phyloP scores from a whole-genome alignment of 2,113 vertebrate genomes.

The Arvicanthis niloticus region DNA sequence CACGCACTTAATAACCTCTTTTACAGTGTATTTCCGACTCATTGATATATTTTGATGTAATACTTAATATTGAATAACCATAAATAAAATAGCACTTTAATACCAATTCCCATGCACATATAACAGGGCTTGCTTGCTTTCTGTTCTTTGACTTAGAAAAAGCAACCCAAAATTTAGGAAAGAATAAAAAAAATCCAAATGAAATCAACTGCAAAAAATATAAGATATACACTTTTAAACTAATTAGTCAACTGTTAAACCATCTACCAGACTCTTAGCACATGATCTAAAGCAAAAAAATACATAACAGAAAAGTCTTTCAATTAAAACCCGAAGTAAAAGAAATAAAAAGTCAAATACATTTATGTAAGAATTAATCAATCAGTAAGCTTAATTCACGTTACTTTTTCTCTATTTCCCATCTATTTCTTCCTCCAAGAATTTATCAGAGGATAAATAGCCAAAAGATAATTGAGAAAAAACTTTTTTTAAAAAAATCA shows the following conservation, averaged over 20 bases:
- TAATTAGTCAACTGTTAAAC: conserved; percentile 10
- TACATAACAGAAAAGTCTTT: neutral
- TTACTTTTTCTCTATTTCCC: conserved; percentile 27
- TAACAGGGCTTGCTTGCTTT: neutral
- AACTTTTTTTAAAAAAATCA: neutral
- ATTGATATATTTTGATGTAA: neutral
- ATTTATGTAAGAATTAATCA: conserved; percentile 27
- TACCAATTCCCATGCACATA: neutral
- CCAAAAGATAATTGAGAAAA: neutral
- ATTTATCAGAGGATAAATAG: conserved; percentile 60
- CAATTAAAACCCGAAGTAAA: conserved; percentile 41
- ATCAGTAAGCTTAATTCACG: conserved; percentile 24
- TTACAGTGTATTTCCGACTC: conserved; percentile 29
- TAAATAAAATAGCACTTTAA: conserved; percentile 28
- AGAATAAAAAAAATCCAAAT: neutral
- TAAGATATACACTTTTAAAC: conserved; percentile 34
- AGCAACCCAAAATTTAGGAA: neutral
- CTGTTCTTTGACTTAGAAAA: conserved; percentile 47
- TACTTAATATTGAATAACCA: conserved; percentile 25
- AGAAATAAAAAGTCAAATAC: conserved; percentile 60
- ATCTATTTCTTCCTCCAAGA: conserved; percentile 42
- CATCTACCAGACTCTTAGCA: conserved; percentile 4
- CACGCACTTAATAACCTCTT: conserved; percentile 51
- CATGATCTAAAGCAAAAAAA: conserved; percentile 55
- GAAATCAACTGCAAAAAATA: conserved; percentile 60